Base-by-base conservation (phyloP, 2,113 vertebrate species). In the Corydoras sp. region DNA sequence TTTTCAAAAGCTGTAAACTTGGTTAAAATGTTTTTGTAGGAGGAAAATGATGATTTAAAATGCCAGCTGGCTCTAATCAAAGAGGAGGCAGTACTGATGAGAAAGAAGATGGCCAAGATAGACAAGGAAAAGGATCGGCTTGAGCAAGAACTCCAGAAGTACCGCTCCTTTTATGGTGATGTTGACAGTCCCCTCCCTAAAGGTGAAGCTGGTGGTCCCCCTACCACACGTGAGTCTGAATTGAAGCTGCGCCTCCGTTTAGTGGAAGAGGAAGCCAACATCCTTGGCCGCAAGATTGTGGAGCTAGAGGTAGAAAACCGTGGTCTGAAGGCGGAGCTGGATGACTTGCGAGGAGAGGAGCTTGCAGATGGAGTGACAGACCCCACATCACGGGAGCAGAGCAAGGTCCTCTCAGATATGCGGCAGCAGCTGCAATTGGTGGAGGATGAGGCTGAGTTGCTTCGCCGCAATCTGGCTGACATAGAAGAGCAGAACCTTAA, bases 41-140 rank as follows among this genome's bases (percentile, higher is more conserved):
- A 99, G 73, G 96, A 99, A 81, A 97, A 89, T 32, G 95, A 98
- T 61, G 97, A 99, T 76, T 83, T 99, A 74, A 99, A 96, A 83
- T 98, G 97, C 77, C 97, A 99, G 85, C 81, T 99, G 49, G 93
- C 97, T 74, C 98, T 99, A 75, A 93, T 95, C 79, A 99, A 97
- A 84, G 97, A 99, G 81, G 97, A 99, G 80, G 96, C 96, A 31
- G 85, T 91, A 61, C 75, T 99, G 82, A 99, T 99, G 97, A 92
- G 97, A 74, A 99, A 98, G 82, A 99, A 99, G 84, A 94, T 99
- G 95, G 97, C 97, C 62, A 99, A 98, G 85, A 96, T 98, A 0
- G 97, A 98, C 78, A 99, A 98, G 76, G 96, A 98, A 75, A 99
- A 99, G 79, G 97, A 99, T 85, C 88, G 94, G n/a, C 90, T 98